Evolutionary conservation across 2,113 vertebrate species (phyloP), one percentile per base, ranked within the genome.

Genomic region (Esox niger): DNA sequence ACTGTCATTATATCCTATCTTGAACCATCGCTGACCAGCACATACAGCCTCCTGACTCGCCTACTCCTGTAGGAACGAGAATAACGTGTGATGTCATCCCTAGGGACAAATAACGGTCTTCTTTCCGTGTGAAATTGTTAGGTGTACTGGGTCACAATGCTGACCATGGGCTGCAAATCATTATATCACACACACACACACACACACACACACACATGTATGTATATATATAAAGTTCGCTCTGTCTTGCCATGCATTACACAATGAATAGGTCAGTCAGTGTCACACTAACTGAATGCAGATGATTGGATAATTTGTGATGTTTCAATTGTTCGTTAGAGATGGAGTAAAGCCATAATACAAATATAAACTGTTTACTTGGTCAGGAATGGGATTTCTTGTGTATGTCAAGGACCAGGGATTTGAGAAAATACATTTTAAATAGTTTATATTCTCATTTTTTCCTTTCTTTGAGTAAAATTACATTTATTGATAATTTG

Each of bases 1-100:
- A 66, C 57, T 74, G 58, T 63, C 68, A 70, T 73, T 77, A 62
- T 58, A 73, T 49, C 55, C 52, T 57, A 68, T 68, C 46, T 71
- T 75, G 63, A 57, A 46, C 68, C 61, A 64, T 73, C 35, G 35
- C 35, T 38, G 35, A 38, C 35, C 35, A 4, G 13, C 21, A 38
- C 52, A 55, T 23, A 55, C 52, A 55, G n/a, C 21, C 21, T 55
- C 52, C 25, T 55, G 21, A 23, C n/a, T 55, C n/a, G 25, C 52
- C 25, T 20, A n/a, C n/a, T 23, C 52, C 10, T n/a, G n/a, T n/a
- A n/a, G n/a, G n/a, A n/a, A n/a, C n/a, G n/a, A n/a, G n/a, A n/a
- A n/a, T n/a, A 55, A 17, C 2, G 57, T 59, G 27, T 59, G 29
- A 59, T 31, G 57, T 30, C 26, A 30, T 59, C 57, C 57, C 57